Percentiles rank a stretch among this genome's conserved stretches.
Evolutionary conservation across 1,140 invertebrate genomes (phyloP).

Genomic region (Drepana arcuata): DNA sequence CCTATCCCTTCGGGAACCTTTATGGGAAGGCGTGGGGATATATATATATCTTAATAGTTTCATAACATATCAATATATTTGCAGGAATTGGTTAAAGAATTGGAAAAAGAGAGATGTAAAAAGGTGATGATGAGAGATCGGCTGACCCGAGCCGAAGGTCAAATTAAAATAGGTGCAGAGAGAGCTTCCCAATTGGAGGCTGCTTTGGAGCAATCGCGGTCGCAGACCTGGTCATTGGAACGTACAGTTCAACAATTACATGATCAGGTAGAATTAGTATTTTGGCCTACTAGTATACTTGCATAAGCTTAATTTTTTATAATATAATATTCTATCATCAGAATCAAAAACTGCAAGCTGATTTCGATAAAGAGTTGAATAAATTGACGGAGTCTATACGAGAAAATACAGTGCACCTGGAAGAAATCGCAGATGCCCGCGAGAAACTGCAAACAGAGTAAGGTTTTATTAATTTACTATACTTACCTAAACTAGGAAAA

Average conservation of each 20-base stretch:
- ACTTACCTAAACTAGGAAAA: too few species aligned
- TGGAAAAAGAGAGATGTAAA: conserved; percentile 42
- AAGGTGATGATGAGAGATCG: conserved; percentile 24
- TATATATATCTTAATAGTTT: too few species aligned
- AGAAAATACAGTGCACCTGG: conserved; percentile 41
- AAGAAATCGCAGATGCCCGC: conserved; percentile 44
- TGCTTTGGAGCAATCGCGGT: conserved; percentile 32
- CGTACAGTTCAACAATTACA: conserved; percentile 35
- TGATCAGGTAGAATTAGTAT: conserved; percentile 50
- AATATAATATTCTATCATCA: conserved; percentile 11
- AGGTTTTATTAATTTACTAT: conserved; percentile 14
- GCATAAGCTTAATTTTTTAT: conserved; percentile 2
- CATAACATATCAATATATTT: conserved; percentile 1
- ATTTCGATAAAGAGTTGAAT: conserved; percentile 42
- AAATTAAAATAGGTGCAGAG: conserved; percentile 34
- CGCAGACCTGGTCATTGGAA: conserved; percentile 27
- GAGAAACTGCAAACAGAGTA: conserved; percentile 51
- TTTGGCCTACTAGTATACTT: not conserved
- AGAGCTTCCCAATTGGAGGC: conserved; percentile 28
- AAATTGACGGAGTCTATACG: conserved; percentile 43
- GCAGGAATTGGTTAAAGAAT: conserved; percentile 43
- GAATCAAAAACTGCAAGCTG: conserved; percentile 39
- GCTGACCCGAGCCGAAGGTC: conserved; percentile 28
- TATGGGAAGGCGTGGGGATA: too few species aligned
- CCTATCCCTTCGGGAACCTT: too few species aligned